These are phyloP conservation scores for Clarias gariepinus DNA, from an alignment of 2,113 vertebrate genomes.

Conservation along the genomic window DNA sequence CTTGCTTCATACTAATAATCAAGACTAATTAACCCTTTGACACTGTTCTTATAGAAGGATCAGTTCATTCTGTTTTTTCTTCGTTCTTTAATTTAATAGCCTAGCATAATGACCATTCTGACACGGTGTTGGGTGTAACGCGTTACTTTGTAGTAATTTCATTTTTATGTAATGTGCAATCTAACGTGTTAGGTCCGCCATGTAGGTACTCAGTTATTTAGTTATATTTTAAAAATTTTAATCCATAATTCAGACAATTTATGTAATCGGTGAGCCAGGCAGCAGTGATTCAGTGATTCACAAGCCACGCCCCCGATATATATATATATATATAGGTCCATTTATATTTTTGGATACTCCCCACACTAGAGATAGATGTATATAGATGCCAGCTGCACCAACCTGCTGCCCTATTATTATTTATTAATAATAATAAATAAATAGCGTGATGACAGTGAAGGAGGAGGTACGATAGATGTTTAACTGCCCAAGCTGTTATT, in stretches of 20 bases:
- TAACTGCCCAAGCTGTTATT: conserved; percentile 58
- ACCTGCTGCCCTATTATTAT: neutral
- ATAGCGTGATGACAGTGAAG: conserved; percentile 23
- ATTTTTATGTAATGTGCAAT: no score
- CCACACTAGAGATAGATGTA: no score
- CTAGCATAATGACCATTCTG: neutral
- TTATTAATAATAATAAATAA: neutral
- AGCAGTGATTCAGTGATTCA: no score
- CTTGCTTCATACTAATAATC: neutral
- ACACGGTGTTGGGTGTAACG: no score
- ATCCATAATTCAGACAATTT: no score
- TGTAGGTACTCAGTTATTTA: no score
- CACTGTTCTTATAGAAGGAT: neutral
- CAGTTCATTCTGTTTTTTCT: neutral
- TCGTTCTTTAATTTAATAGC: neutral
- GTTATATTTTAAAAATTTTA: no score
- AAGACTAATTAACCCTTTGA: neutral
- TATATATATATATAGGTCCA: no score
- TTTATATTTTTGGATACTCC: no score
- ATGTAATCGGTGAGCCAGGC: no score
- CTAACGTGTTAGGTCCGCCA: no score
- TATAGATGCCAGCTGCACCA: neutral
- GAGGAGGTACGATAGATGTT: neutral
- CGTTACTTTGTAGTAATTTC: no score
- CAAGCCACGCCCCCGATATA: neutral